Base-by-base conservation (phyloP, 2,113 vertebrate species). In the Pteruthius melanotis region DNA sequence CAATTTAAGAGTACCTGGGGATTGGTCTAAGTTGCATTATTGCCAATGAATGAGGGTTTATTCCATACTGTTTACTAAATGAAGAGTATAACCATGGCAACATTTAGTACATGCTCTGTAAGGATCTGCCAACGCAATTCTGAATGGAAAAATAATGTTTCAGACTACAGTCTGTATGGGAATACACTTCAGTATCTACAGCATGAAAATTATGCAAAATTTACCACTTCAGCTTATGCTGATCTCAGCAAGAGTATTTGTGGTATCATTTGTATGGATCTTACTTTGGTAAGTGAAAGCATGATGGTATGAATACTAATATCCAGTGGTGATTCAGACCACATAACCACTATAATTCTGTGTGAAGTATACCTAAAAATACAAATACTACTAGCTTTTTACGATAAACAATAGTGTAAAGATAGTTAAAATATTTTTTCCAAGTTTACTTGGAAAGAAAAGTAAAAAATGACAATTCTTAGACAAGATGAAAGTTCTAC, bases 61-160 rank as follows among this genome's bases (percentile, higher is more conserved):
- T 82, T 77, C 65, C n/a, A 50, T 52, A 35, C 52, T 87, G 72
- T 87, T 95, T 80, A 88, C 56, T 77, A 95, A 95, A 91, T 87
- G 90, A 64, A 89, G 65, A 94, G 69, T 87, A 79, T 90, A 91
- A 88, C 83, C 69, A 70, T 78, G 30, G 83, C 33, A 89, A 91
- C 70, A 16, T 74, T 76, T 24, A 56, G 91, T 45, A 63, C 61
- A 28, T 11, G 7, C 13, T 74, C 33, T 44, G 8, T 40, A 37
- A 69, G 65, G 61, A 74, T 76, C 68, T 96, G 65, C 74, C 53
- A 80, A 39, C 19, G 15, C 0, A 5, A 26, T 39, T 72, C 17
- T 75, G 72, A 71, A 57, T 30, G 42, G 53, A 81, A 86, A 94
- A 95, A 64, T 37, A 71, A 14, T 21, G 14, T 83, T 91, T 68